A percentile compares a stretch with the other conserved stretches of the same genome.
phyloP scores from a whole-genome alignment of 2,113 vertebrate genomes.

The Bothrops jararaca region DNA sequence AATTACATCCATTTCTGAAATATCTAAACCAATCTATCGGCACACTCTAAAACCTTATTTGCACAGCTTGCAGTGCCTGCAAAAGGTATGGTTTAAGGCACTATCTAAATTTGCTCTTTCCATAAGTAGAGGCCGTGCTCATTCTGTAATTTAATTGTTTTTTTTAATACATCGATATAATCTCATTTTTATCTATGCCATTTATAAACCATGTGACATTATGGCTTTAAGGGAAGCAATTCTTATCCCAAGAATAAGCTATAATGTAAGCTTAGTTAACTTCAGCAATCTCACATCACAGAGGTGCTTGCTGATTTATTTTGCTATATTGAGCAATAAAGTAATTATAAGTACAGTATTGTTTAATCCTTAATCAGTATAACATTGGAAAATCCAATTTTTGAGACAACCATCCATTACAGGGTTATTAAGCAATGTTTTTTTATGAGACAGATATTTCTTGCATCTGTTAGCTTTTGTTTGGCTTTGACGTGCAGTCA shows the following conservation, averaged over 20 bases:
- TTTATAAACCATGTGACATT: conserved; percentile 33
- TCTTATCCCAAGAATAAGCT: neutral
- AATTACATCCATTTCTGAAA: conserved; percentile 60
- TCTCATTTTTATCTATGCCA: conserved; percentile 44
- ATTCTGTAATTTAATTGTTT: conserved; percentile 54
- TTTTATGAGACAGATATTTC: neutral
- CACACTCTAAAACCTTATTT: conserved; percentile 50
- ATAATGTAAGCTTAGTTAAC: neutral
- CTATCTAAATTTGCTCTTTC: conserved; percentile 32
- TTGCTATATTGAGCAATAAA: conserved; percentile 1
- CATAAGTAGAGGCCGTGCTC: conserved; percentile 30
- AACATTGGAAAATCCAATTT: neutral
- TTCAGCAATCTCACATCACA: conserved; percentile 13
- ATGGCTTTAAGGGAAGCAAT: conserved; percentile 41
- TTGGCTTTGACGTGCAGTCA: neutral
- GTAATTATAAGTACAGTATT: neutral
- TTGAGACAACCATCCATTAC: neutral
- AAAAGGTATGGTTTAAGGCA: conserved; percentile 48
- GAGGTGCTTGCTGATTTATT: neutral
- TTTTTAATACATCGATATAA: conserved; percentile 47
- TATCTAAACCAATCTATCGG: conserved; percentile 41
- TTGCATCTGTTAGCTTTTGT: neutral
- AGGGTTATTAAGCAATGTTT: neutral
- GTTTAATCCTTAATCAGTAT: neutral
- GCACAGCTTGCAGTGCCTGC: conserved; percentile 34